phyloP scores from a whole-genome alignment of 1,140 invertebrate species.

The Lucilia cuprina region DNA sequence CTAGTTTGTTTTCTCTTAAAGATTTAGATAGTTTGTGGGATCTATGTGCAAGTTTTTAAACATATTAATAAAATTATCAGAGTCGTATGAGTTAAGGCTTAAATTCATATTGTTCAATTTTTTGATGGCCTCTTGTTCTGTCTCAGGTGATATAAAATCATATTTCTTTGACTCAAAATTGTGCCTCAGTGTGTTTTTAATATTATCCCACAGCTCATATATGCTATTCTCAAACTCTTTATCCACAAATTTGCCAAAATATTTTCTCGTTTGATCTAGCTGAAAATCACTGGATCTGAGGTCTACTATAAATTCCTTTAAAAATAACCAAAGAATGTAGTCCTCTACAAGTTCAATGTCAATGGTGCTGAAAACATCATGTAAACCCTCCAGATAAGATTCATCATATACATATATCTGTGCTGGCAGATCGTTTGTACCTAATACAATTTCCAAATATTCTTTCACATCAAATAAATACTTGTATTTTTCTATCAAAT shows the following conservation, averaged over 20 bases:
- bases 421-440: slow-evolving; percentile 35
- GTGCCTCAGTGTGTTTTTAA: slow-evolving; percentile 44
- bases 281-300: not conserved
- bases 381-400: slow-evolving; percentile 28
- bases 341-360: slow-evolving; percentile 13
- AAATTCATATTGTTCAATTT: slow-evolving; percentile 51
- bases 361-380: slow-evolving; percentile 17
- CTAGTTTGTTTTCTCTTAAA: slow-evolving; percentile 26
- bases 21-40: slow-evolving; percentile 41
- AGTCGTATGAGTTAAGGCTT: slow-evolving; percentile 50
- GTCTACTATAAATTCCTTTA: slow-evolving; percentile 45
- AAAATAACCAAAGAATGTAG: slow-evolving; percentile 40
- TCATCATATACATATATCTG: slow-evolving; percentile 43
- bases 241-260: slow-evolving; percentile 48
- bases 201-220: slow-evolving; percentile 45
- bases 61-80: slow-evolving; percentile 43
- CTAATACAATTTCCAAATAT: not conserved
- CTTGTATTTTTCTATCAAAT: slow-evolving; percentile 3
- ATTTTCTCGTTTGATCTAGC: slow-evolving; percentile 43
- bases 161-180: slow-evolving; percentile 47
- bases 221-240: slow-evolving; percentile 44
- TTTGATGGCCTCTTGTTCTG: slow-evolving; percentile 45
- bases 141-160: slow-evolving; percentile 51
- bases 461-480: not conserved
- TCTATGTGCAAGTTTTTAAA: slow-evolving; percentile 45